Evolutionary conservation across 2,797 vertebrate genomes (phyloP).

Genomic region (Danio aesculapii): DNA sequence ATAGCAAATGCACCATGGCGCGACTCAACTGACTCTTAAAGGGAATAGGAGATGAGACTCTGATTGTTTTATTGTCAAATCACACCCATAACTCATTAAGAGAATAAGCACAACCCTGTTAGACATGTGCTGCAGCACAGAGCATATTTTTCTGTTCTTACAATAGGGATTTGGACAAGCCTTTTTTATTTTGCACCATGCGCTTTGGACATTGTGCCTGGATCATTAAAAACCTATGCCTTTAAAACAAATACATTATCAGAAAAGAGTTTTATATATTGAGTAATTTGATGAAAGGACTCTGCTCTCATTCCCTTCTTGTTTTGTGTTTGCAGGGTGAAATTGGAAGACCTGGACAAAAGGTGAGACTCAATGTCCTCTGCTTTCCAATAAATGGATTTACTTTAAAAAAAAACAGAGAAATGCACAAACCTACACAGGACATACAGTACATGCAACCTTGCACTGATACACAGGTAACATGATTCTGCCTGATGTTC

Average conservation of each 20-base stretch:
- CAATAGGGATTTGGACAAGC: too few species aligned
- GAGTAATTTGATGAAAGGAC: slow-evolving; percentile 19
- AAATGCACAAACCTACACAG: neutral
- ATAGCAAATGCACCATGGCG: too few species aligned
- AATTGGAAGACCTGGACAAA: slow-evolving; percentile 97
- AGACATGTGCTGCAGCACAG: too few species aligned
- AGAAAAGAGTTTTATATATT: neutral
- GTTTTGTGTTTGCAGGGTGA: slow-evolving; percentile 87
- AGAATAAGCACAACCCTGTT: too few species aligned
- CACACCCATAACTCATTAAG: too few species aligned
- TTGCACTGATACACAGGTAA: slow-evolving; percentile 66
- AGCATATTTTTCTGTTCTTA: too few species aligned
- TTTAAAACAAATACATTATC: neutral
- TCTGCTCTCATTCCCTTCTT: slow-evolving; percentile 53
- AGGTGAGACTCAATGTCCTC: slow-evolving; percentile 85
- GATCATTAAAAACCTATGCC: too few species aligned
- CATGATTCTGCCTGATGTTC: slow-evolving; percentile 27
- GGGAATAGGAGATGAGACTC: too few species aligned
- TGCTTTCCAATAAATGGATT: slow-evolving; percentile 75
- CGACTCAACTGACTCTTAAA: too few species aligned
- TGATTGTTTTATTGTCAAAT: too few species aligned
- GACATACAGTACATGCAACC: slow-evolving; percentile 59
- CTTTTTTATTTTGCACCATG: too few species aligned
- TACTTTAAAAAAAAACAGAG: slow-evolving; percentile 65
- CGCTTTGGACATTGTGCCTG: too few species aligned